Percentiles rank a stretch among this genome's conserved stretches.
phyloP scores from a whole-genome alignment of 2,113 vertebrate genomes.

The Nothocercus julius region DNA sequence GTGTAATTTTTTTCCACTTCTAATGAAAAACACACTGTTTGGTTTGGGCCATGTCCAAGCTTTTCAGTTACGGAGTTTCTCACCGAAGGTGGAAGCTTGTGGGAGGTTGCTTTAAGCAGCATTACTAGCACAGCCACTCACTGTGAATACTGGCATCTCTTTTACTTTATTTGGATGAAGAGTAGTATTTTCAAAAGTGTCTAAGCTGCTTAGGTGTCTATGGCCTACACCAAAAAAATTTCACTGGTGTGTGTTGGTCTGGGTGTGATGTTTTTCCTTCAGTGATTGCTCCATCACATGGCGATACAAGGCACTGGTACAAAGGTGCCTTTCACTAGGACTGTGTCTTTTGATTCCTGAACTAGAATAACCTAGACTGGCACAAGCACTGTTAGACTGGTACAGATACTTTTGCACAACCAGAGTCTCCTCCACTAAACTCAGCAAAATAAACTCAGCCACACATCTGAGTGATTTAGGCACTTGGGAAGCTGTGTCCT shows the following conservation, averaged over 20 bases:
- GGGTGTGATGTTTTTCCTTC: not conserved
- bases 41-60: constrained; percentile 37
- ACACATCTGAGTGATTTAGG: not conserved
- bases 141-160: constrained; percentile 42
- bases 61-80: constrained; percentile 16
- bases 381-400: not conserved
- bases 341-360: not conserved
- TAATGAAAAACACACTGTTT: constrained; percentile 63
- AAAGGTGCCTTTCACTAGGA: constrained; percentile 5
- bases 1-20: not conserved
- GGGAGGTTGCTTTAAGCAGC: constrained; percentile 47
- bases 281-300: not conserved
- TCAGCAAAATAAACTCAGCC: not conserved
- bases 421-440: not conserved
- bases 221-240: not conserved
- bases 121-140: constrained; percentile 33
- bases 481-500: not conserved
- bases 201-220: constrained; percentile 1
- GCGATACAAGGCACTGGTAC: not conserved
- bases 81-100: constrained; percentile 28
- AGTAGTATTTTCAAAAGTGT: constrained; percentile 31
- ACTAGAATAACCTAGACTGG: not conserved
- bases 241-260: not conserved
- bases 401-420: not conserved
- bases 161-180: constrained; percentile 58